These are phyloP conservation scores for Rhynchophorus ferrugineus DNA, from an alignment of 1,140 invertebrate species.

Conservation along the genomic window DNA sequence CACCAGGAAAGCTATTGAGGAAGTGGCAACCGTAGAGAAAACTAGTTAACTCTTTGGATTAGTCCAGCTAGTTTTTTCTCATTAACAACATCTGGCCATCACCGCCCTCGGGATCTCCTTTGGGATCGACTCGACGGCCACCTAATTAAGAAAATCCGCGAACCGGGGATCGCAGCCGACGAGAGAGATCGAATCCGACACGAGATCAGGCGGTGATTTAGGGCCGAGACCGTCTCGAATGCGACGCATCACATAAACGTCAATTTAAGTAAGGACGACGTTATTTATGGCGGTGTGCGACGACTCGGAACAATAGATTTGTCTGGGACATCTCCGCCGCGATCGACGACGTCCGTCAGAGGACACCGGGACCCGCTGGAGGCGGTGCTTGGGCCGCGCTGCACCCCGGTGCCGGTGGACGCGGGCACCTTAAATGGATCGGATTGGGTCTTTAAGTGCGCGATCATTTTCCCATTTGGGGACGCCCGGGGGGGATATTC, in stretches of 20 bases:
- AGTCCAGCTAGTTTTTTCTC: too few species aligned
- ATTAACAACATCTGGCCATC: too few species aligned
- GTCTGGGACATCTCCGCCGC: slow-evolving; percentile 30
- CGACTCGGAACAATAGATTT: slow-evolving; percentile 39
- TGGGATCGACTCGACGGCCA: background rate
- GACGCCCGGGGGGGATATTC: too few species aligned
- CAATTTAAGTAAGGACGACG: slow-evolving; percentile 35
- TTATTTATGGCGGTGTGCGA: slow-evolving; percentile 36
- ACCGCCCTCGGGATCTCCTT: too few species aligned
- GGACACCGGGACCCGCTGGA: background rate
- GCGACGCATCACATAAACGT: slow-evolving; percentile 28
- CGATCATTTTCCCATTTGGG: too few species aligned
- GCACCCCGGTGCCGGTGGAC: background rate
- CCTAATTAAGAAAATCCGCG: too few species aligned
- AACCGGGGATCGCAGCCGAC: too few species aligned
- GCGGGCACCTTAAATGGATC: slow-evolving; percentile 6
- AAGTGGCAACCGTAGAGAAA: too few species aligned
- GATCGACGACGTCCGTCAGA: slow-evolving; percentile 27
- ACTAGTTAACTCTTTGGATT: too few species aligned
- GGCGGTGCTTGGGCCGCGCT: background rate
- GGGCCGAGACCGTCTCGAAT: slow-evolving; percentile 9
- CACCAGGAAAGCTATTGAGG: too few species aligned
- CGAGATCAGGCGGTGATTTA: slow-evolving; percentile 15
- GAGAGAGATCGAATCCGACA: slow-evolving; percentile 10
- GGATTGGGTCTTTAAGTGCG: background rate